phyloP scores from a whole-genome alignment of 2,797 vertebrate genomes.

The Chrysocyon brachyurus region DNA sequence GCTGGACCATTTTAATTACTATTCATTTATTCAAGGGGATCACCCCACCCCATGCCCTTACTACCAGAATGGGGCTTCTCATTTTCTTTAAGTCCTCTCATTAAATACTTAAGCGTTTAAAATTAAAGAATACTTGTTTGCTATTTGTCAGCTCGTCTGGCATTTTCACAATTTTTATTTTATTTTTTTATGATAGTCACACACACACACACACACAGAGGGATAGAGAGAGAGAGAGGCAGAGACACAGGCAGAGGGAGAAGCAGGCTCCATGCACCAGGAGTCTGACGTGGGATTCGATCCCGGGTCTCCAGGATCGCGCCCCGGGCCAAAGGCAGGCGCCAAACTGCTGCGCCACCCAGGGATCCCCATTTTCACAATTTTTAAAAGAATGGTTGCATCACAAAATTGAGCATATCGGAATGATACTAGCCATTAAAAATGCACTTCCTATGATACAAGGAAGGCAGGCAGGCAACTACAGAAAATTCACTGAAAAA shows the following conservation, averaged over 20 bases:
- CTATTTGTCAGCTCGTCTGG: not conserved
- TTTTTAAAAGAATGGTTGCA: slow-evolving; percentile 29
- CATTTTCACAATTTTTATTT: slow-evolving; percentile 47
- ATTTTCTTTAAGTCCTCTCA: slow-evolving; percentile 32
- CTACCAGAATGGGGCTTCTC: not conserved
- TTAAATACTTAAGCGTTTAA: slow-evolving; percentile 19
- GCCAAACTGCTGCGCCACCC: no score
- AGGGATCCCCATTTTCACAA: not conserved
- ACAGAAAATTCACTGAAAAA: slow-evolving; percentile 15
- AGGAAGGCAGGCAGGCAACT: not conserved
- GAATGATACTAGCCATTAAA: not conserved
- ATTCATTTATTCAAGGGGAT: slow-evolving; percentile 13
- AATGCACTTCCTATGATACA: not conserved
- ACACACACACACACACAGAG: no score
- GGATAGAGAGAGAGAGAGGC: no score
- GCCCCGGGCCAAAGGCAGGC: no score
- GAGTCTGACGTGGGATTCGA: no score
- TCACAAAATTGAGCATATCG: not conserved
- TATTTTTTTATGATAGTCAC: no score
- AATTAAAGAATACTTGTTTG: not conserved
- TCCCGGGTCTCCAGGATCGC: no score
- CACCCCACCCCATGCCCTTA: not conserved
- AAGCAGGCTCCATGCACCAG: no score
- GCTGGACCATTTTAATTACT: not conserved
- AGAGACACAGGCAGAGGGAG: no score